A percentile compares a stretch with the other conserved stretches of the same genome.
phyloP scores from a whole-genome alignment of 2,113 vertebrate genomes.

The cat (Felis catus) region F.catus_Fca126_mat1.0 CM031414.1:89539001-89539500 shows the following conservation, averaged over 20 bases:
- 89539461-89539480: not conserved
- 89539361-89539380: not conserved
- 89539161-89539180: constrained; percentile 33
- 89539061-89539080: not conserved
- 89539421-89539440: not conserved
- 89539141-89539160: not conserved
- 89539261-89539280: not conserved
- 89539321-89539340: not conserved
- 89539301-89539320: not conserved
- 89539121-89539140: not conserved
- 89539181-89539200: not conserved
- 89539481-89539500: constrained; percentile 59
- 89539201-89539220: not conserved
- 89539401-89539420: not conserved
- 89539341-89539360: not conserved
- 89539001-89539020: constrained; percentile 29
- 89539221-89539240: not conserved
- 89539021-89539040: constrained; percentile 59
- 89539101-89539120: constrained; percentile 54
- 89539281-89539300: not conserved
- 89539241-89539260: not conserved
- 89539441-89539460: constrained; percentile 13
- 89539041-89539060: constrained; percentile 29
- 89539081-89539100: constrained; percentile 17
- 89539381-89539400: not conserved